Conservation (phyloP, 1,140 invertebrate species). For the Neuroterus valhalla region DNA sequence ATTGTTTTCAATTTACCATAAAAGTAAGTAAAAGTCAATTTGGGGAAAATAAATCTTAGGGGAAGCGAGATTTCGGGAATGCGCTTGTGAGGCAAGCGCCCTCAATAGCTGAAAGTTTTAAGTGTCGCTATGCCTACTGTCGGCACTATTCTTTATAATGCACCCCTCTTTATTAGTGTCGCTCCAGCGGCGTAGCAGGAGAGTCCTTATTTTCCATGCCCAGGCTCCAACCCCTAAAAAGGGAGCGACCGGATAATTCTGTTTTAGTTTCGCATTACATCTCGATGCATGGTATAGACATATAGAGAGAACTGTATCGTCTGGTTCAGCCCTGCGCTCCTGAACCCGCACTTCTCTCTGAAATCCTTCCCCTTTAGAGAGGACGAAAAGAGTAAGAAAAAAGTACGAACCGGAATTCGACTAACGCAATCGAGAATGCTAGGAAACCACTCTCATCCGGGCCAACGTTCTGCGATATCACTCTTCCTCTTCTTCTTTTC, state of each 20-base stretch:
- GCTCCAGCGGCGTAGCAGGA: not conserved
- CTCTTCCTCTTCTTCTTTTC: not conserved
- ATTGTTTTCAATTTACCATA: too few species aligned
- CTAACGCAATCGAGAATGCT: constrained; percentile 68
- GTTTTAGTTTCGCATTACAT: constrained; percentile 71
- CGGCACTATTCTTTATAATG: constrained; percentile 39
- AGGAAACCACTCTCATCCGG: constrained; percentile 63
- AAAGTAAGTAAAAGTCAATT: too few species aligned
- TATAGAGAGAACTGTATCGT: constrained; percentile 31
- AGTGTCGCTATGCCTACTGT: constrained; percentile 12
- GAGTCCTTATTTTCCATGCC: not conserved
- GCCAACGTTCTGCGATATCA: constrained; percentile 49
- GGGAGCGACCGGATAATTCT: constrained; percentile 64
- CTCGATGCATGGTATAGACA: constrained; percentile 56
- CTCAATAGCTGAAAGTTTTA: not conserved
- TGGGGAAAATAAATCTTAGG: too few species aligned
- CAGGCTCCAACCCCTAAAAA: constrained; percentile 35
- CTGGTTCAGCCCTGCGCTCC: constrained; percentile 26
- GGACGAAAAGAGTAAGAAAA: not conserved
- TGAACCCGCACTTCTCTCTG: constrained; percentile 33
- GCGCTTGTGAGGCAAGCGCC: too few species aligned
- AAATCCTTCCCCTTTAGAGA: constrained; percentile 35
- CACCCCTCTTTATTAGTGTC: constrained; percentile 39
- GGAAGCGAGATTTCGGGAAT: too few species aligned
- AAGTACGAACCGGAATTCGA: constrained; percentile 63